These are phyloP conservation scores for Phalacrocorax aristotelis DNA, from an alignment of 2,113 vertebrate species.

Conservation along the genomic window DNA sequence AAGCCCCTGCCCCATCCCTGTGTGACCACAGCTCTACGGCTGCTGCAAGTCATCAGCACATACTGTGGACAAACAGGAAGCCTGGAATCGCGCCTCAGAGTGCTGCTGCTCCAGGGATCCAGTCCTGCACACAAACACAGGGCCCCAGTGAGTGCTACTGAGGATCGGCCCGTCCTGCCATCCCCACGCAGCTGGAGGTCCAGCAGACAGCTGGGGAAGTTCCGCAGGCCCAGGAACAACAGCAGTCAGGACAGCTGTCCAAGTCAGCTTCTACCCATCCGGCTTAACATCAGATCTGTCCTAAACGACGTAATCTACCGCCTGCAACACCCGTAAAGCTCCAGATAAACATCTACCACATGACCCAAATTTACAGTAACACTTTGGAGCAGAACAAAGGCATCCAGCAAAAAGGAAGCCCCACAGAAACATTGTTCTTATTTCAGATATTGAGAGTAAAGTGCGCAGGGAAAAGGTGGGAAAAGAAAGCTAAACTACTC, in stretches of 20 bases:
- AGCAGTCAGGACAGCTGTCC: not conserved
- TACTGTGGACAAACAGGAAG: not conserved
- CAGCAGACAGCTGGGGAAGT: not conserved
- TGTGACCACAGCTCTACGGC: not conserved
- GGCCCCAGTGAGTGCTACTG: accelerated
- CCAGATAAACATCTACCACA: not conserved
- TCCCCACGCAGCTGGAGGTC: not conserved
- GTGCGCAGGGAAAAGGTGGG: not conserved
- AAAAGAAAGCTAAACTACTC: not conserved
- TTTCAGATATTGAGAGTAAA: not conserved
- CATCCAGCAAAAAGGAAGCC: not conserved
- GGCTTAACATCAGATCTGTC: not conserved
- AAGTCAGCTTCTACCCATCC: not conserved
- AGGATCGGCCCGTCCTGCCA: not conserved
- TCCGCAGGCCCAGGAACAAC: not conserved
- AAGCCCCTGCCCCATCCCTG: not conserved
- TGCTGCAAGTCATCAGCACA: not conserved
- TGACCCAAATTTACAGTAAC: not conserved
- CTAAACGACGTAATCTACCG: not conserved
- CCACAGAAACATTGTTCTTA: not conserved
- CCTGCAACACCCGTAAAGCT: not conserved
- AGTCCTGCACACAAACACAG: not conserved
- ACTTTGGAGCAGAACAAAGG: not conserved
- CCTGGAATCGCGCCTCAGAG: not conserved
- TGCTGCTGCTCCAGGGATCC: not conserved